Conservation (phyloP, 2,797 vertebrate species). For the Macropus fuliginosus region DNA sequence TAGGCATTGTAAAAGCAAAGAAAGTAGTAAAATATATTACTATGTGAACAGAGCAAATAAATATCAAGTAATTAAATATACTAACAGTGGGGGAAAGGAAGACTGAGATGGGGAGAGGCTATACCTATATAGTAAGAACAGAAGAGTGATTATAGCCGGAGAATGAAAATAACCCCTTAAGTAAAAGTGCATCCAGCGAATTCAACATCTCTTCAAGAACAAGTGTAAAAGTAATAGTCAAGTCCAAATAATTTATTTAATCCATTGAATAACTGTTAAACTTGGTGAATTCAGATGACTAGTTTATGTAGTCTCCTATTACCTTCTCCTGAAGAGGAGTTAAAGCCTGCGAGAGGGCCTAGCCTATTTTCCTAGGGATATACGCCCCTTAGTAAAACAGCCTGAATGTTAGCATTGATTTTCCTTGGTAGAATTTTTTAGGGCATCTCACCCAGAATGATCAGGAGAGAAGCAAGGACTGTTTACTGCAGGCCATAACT, state of each 20-base stretch:
- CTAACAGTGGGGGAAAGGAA: neutral
- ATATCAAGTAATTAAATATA: neutral
- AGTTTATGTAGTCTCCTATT: neutral
- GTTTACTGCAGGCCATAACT: neutral
- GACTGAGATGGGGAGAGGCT: neutral
- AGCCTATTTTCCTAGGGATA: neutral
- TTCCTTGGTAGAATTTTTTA: neutral
- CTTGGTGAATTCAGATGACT: neutral
- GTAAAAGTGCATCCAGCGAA: neutral
- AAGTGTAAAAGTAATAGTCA: neutral
- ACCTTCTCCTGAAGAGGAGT: neutral
- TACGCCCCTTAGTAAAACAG: neutral
- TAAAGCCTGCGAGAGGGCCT: neutral
- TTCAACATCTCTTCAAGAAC: neutral
- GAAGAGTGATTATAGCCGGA: neutral
- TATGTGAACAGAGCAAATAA: neutral
- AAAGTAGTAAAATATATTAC: neutral
- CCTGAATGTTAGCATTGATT: neutral
- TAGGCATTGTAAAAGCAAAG: neutral
- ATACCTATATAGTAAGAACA: neutral
- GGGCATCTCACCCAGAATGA: neutral
- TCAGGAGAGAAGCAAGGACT: neutral
- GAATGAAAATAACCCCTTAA: neutral
- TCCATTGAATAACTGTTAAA: neutral
- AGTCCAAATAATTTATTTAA: neutral